Evolutionary conservation across 1,140 invertebrate species (phyloP).

Genomic region (Trigoniulus corallinus): DNA sequence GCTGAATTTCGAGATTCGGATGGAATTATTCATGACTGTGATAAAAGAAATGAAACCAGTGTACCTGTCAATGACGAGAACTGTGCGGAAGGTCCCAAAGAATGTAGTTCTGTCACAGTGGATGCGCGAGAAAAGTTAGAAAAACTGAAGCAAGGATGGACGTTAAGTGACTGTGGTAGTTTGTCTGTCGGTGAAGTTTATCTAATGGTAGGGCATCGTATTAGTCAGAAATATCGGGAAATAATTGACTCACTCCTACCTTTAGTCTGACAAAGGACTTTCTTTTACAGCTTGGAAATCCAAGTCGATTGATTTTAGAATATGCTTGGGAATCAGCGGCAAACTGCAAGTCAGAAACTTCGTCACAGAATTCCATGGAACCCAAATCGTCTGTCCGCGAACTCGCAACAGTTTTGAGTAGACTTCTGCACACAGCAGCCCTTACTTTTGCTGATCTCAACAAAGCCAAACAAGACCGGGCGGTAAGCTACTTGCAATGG

Average conservation of each 20-base stretch:
- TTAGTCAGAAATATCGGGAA: background rate
- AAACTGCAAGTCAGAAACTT: no score
- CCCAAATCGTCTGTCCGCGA: conserved; percentile 4
- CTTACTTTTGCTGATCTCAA: conserved; percentile 2
- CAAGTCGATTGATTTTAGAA: conserved; percentile 58
- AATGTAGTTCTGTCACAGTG: background rate
- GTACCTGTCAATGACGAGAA: no score
- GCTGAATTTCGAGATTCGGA: conserved; percentile 1
- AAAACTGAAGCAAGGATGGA: no score
- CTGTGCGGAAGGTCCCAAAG: conserved; percentile 1
- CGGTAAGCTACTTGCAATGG: conserved; percentile 1
- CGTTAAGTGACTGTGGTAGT: conserved; percentile 46
- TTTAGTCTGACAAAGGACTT: background rate
- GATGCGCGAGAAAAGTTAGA: no score
- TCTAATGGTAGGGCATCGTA: conserved; percentile 44
- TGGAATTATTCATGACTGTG: conserved; percentile 1
- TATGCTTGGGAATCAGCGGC: conserved; percentile 49
- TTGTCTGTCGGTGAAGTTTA: conserved; percentile 79
- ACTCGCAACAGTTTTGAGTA: conserved; percentile 19
- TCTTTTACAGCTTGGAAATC: conserved; percentile 45
- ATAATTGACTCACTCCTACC: background rate
- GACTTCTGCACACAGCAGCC: conserved; percentile 20
- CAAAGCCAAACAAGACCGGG: no score
- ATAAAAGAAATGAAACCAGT: conserved; percentile 2
- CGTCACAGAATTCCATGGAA: no score